phyloP scores from a whole-genome alignment of 2,888 invertebrate species.

The Nomada fabriciana region DNA sequence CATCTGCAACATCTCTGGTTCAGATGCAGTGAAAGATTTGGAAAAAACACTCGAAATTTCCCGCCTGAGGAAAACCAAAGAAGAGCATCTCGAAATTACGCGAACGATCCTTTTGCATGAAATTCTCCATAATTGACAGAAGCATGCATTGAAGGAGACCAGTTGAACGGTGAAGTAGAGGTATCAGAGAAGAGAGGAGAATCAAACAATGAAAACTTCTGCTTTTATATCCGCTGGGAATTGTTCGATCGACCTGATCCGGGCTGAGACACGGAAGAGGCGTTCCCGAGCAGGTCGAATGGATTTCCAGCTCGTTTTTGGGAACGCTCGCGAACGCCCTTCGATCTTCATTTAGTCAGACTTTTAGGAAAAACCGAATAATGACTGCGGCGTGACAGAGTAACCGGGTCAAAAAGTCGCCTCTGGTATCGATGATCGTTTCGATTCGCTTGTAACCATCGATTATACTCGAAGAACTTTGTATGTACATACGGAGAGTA shows the following conservation, averaged over 20 bases:
- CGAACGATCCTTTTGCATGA: constrained; percentile 1
- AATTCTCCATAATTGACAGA: neutral
- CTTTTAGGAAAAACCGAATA: constrained; percentile 25
- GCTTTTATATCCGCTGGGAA: constrained; percentile 13
- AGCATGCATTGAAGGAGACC: neutral
- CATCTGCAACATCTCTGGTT: too few species aligned
- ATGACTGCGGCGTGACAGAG: constrained; percentile 25
- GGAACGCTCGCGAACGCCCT: constrained; percentile 7
- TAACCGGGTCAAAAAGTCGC: constrained; percentile 38
- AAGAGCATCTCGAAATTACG: neutral
- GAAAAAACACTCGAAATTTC: too few species aligned
- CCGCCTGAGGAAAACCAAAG: neutral
- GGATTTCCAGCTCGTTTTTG: constrained; percentile 29
- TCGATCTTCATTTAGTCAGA: constrained; percentile 44
- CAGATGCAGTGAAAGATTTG: too few species aligned
- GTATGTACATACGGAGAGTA: neutral
- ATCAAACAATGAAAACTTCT: constrained; percentile 31
- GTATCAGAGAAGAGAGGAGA: neutral
- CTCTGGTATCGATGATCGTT: constrained; percentile 19
- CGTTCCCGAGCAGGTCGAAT: constrained; percentile 41
- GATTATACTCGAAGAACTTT: constrained; percentile 43
- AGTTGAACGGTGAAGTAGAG: neutral
- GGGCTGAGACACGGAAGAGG: constrained; percentile 33
- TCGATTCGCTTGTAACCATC: constrained; percentile 39
- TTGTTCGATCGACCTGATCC: constrained; percentile 32